Percentiles rank a stretch among this genome's conserved stretches.
Evolutionary conservation across 2,888 invertebrate genomes (phyloP).

Genomic region (Psylliodes chrysocephalus): DNA sequence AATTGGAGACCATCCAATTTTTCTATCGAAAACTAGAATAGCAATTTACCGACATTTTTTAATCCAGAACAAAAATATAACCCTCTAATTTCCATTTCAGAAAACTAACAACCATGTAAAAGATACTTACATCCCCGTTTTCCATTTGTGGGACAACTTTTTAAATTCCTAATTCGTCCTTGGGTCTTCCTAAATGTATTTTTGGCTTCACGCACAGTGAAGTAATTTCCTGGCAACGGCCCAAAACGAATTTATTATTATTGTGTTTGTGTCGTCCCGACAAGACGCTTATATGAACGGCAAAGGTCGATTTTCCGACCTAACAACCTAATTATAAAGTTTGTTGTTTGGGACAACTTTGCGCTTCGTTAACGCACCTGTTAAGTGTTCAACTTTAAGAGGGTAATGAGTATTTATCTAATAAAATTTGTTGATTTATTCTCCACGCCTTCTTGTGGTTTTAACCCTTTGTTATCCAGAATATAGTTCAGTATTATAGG

Average conservation of each 20-base stretch:
- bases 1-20: too few species aligned
- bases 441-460: neutral
- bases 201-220: slow-evolving; percentile 23
- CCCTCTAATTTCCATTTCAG: neutral
- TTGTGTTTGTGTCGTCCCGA: slow-evolving; percentile 34
- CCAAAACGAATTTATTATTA: slow-evolving; percentile 49
- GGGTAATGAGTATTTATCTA: slow-evolving; percentile 12
- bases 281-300: slow-evolving; percentile 10
- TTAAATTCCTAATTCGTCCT: slow-evolving; percentile 14
- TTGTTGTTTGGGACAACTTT: slow-evolving; percentile 15
- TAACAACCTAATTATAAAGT: slow-evolving; percentile 21
- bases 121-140: slow-evolving; percentile 1
- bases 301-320: slow-evolving; percentile 20
- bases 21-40: too few species aligned
- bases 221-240: slow-evolving; percentile 31
- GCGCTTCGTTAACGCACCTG: slow-evolving; percentile 13
- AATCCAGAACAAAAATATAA: neutral
- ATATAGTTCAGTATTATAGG: too few species aligned
- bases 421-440: neutral
- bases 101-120: slow-evolving; percentile 2
- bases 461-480: too few species aligned
- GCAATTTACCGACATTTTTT: too few species aligned
- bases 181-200: slow-evolving; percentile 17
- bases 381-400: slow-evolving; percentile 3
- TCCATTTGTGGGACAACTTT: slow-evolving; percentile 1